These are phyloP conservation scores for Silvanus unidentatus DNA, from an alignment of 2,888 invertebrate species.

Conservation along the genomic window DNA sequence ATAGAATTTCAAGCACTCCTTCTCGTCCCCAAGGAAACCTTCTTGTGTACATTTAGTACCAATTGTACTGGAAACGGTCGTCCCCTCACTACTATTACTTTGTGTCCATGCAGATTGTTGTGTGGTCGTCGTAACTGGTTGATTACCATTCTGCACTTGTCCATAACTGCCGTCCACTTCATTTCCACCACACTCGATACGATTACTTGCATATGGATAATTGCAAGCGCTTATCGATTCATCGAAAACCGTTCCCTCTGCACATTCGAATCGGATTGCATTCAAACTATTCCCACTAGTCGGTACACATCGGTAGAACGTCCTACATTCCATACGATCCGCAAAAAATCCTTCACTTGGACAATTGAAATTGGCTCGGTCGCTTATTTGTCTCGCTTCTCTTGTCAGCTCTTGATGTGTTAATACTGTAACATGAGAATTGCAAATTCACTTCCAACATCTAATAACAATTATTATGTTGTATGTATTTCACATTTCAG, in stretches of 20 bases:
- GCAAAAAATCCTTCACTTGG: constrained; percentile 58
- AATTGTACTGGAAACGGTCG: constrained; percentile 20
- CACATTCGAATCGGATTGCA: constrained; percentile 65
- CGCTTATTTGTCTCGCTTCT: not conserved
- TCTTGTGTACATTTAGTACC: constrained; percentile 52
- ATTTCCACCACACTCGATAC: constrained; percentile 61
- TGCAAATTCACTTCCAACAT: too few species aligned
- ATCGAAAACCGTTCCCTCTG: constrained; percentile 70
- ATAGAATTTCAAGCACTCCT: constrained; percentile 69
- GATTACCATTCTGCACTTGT: constrained; percentile 11
- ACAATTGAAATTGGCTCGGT: constrained; percentile 17
- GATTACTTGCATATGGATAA: constrained; percentile 61
- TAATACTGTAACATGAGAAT: too few species aligned
- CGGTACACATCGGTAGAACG: constrained; percentile 70
- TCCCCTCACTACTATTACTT: constrained; percentile 12
- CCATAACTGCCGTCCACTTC: constrained; percentile 41
- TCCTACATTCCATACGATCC: constrained; percentile 61
- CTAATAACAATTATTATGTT: too few species aligned
- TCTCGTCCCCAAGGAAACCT: constrained; percentile 67
- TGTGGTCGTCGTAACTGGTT: not conserved
- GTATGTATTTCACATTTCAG: too few species aligned
- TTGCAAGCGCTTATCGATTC: constrained; percentile 62
- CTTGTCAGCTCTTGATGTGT: too few species aligned
- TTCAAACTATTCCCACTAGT: constrained; percentile 53
- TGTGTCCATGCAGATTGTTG: not conserved